These are phyloP conservation scores for Cyprinodon brontotheroides DNA, from an alignment of 2,113 vertebrate species.

Conservation along the genomic window DNA sequence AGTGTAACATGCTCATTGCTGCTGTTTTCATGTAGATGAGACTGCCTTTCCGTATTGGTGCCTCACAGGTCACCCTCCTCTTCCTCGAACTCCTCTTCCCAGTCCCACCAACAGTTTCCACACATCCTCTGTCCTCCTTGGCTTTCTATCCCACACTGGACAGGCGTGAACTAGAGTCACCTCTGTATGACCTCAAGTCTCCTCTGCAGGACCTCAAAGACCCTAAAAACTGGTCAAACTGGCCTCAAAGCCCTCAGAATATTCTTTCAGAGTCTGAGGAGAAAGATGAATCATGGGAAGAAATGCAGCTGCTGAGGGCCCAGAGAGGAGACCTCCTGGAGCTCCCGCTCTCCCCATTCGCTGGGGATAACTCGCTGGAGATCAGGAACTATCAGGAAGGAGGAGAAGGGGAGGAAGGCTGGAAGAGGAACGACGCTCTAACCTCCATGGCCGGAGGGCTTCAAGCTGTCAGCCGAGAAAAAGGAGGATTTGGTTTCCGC, in stretches of 20 bases:
- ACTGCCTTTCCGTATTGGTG: conserved; percentile 28
- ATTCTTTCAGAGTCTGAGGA: not conserved
- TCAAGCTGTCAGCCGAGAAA: conserved; percentile 77
- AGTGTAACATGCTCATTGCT: accelerated
- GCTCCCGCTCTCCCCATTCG: conserved; percentile 25
- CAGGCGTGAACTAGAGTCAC: conserved; percentile 40
- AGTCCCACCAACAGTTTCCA: conserved; percentile 1
- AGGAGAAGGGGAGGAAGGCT: conserved; percentile 48
- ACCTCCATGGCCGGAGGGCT: conserved; percentile 75
- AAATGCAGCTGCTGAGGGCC: conserved; percentile 29
- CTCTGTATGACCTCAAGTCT: conserved; percentile 50
- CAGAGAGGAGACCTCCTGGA: conserved; percentile 47
- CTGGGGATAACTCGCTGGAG: conserved; percentile 24
- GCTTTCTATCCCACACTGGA: conserved; percentile 20
- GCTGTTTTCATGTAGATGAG: conserved; percentile 66
- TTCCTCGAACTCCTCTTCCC: conserved; percentile 55
- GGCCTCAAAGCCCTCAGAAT: not conserved
- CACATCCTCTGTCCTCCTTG: conserved; percentile 22
- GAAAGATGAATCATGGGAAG: conserved; percentile 11
- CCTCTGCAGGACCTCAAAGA: conserved; percentile 15
- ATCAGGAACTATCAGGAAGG: conserved; percentile 46
- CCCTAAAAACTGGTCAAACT: not conserved
- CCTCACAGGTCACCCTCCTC: conserved; percentile 55
- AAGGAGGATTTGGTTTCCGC: conserved; percentile 80
- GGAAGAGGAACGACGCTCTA: conserved; percentile 70